Conservation (phyloP, 2,797 vertebrate genomes). For the Danionella dracula region DNA sequence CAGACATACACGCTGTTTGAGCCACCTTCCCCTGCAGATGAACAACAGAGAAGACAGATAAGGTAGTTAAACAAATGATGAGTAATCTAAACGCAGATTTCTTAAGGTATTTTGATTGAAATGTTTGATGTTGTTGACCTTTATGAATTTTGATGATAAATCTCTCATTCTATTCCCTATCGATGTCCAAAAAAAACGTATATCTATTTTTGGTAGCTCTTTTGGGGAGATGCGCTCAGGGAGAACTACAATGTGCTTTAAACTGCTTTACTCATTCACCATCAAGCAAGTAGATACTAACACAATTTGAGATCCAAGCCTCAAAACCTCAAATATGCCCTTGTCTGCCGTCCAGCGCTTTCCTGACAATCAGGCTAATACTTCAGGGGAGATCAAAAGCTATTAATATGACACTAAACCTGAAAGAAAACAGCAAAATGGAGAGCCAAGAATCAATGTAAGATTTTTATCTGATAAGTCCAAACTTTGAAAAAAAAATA, state of each 20-base stretch:
- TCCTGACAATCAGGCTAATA: slow-evolving; percentile 37
- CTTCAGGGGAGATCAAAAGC: slow-evolving; percentile 38
- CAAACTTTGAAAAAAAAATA: slow-evolving; percentile 36
- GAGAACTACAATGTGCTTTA: slow-evolving; percentile 7
- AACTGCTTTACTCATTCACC: slow-evolving; percentile 46
- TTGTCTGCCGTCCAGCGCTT: slow-evolving; percentile 31
- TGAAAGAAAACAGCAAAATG: slow-evolving; percentile 36
- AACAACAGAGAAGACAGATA: background rate
- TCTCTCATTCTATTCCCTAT: too few species aligned
- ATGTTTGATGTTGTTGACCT: too few species aligned
- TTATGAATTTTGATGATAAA: too few species aligned
- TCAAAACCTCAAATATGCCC: slow-evolving; percentile 38
- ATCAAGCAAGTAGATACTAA: slow-evolving; percentile 29
- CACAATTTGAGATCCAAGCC: slow-evolving; percentile 15
- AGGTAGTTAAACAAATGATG: background rate
- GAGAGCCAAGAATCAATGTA: slow-evolving; percentile 21
- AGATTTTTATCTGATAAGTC: slow-evolving; percentile 36
- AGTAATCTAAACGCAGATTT: too few species aligned
- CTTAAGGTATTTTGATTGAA: too few species aligned
- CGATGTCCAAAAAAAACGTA: too few species aligned
- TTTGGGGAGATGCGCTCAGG: background rate
- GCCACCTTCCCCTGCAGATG: slow-evolving; percentile 88
- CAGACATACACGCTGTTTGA: slow-evolving; percentile 96
- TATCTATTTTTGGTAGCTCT: background rate
- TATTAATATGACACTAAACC: slow-evolving; percentile 44